Evolutionary conservation across 2,113 vertebrate species (phyloP).

Genomic region (Andinoacara biseriatus): DNA sequence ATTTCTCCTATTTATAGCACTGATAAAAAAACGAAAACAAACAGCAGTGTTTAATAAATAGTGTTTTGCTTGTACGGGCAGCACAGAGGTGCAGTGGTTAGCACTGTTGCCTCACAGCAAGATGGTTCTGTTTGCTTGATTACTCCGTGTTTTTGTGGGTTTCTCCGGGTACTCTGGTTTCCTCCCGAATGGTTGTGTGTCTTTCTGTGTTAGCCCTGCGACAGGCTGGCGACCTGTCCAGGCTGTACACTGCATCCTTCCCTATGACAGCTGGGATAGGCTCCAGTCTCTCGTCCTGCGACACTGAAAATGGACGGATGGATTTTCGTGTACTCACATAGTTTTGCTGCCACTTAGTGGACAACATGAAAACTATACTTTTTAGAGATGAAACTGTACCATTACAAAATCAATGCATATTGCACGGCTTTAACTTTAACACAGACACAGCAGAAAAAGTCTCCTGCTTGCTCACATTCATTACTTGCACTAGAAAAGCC

Average conservation of each 20-base stretch:
- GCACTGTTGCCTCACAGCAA: too few relatives aligned
- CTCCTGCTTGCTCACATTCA: background rate
- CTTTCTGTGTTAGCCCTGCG: too few relatives aligned
- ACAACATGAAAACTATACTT: background rate
- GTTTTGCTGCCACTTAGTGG: constrained; percentile 63
- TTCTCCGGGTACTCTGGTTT: too few relatives aligned
- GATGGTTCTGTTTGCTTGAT: too few relatives aligned
- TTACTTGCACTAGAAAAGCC: background rate
- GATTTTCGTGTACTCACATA: background rate
- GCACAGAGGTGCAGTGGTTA: too few relatives aligned
- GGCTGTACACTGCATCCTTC: too few relatives aligned
- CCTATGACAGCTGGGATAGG: too few relatives aligned
- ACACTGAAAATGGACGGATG: too few relatives aligned
- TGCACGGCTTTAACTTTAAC: background rate
- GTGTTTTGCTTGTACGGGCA: background rate
- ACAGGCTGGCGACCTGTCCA: too few relatives aligned
- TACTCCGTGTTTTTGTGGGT: too few relatives aligned
- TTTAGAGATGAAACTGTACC: background rate
- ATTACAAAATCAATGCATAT: background rate
- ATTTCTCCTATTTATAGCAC: background rate
- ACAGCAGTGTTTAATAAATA: background rate
- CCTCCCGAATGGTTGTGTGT: too few relatives aligned
- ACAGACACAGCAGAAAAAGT: background rate
- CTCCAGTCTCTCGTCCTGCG: too few relatives aligned
- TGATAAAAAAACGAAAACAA: background rate